Evolutionary conservation across 2,113 vertebrate genomes (phyloP).

Genomic region (Miniopterus natalensis): DNA sequence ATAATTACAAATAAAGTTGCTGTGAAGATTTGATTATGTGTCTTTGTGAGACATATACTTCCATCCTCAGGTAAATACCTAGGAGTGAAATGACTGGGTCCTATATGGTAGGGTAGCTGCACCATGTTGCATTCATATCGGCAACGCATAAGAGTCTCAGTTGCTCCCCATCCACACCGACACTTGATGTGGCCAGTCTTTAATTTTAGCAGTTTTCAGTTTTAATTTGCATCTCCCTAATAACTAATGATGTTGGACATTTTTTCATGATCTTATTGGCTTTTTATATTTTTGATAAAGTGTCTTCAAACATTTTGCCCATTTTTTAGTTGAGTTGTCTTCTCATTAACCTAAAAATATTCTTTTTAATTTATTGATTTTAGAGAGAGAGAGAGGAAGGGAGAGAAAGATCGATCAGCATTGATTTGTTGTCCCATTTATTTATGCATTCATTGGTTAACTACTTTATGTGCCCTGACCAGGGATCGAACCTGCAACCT

Average conservation of each 20-base stretch:
- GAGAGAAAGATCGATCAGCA: not conserved
- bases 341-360: not conserved
- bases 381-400: not conserved
- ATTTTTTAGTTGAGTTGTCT: not conserved
- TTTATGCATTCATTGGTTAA: not conserved
- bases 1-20: not conserved
- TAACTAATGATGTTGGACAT: not conserved
- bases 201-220: not conserved
- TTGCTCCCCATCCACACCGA: not conserved
- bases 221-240: not conserved
- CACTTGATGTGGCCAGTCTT: not conserved
- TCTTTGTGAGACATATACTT: not conserved
- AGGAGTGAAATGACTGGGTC: not conserved
- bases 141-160: not conserved
- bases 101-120: not conserved
- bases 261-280: not conserved
- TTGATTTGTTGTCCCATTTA: not conserved
- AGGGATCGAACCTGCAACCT: not conserved
- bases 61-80: not conserved
- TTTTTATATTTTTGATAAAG: conserved; percentile 17
- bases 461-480: not conserved
- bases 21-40: not conserved
- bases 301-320: not conserved
- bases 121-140: not conserved
- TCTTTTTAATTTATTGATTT: not conserved